Base-by-base conservation (phyloP, 1,140 invertebrate genomes). In the Lanistes nyassanus region DNA sequence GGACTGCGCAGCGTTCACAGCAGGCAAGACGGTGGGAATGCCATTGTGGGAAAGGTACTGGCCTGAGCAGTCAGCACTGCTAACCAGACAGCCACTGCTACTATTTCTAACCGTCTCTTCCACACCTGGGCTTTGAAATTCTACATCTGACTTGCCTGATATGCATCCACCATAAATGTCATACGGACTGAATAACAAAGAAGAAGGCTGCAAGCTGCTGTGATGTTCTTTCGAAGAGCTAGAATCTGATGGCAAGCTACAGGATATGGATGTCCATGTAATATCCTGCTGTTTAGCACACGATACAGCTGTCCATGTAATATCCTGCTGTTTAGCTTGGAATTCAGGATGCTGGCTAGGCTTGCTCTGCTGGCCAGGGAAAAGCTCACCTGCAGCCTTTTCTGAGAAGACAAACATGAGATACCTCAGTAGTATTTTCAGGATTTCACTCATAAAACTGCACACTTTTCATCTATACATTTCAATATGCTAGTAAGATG, bases 181-280 rank as follows among this genome's bases (percentile, higher is more conserved):
- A 76, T 84, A 87, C 19, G 86, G 86, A 42, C 83, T 76, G 76
- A 85, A 84, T 79, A 87, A 87, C 3, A 60, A 26, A 39, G 79
- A 39, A 64, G 55, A 77, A 19, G 65, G 53, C 26, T 66, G 42
- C 2, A 64, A 64, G 37, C 60, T 37, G 31, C 21, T 53, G 23
- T 37, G 34, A 67, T 51, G 60, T 51, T 66, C 36, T 42, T 71
- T 72, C 62, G 42, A 77, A 36, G 75, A 64, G 11, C 29, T 60
- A 2, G 62, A n/a, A 21, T 53, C 62, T 16, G 67, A 71, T 23
- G 68, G 55, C 51, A 13, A 76, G 60, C 53, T 77, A 16, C 75
- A 68, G 34, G 78, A 76, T 9, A 84, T 36, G 0, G 74, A 67
- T 47, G 79, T 80, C 84, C 84, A 87, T 3, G 83, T 80, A 31